Conservation (phyloP, 2,888 invertebrate species). For the Lagria hirta region DNA sequence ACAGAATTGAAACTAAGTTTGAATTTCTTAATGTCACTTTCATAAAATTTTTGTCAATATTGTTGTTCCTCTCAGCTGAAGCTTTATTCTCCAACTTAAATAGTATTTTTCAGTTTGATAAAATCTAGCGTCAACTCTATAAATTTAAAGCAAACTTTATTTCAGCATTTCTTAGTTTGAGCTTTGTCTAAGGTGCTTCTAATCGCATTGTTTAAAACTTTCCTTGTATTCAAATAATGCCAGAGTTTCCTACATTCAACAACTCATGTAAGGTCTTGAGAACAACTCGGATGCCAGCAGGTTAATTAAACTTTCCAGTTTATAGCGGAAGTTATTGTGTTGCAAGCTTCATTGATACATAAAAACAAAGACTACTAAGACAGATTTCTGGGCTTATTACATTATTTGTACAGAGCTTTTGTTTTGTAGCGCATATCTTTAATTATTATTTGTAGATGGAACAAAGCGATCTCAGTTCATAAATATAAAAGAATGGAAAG, state of each 20-base stretch:
- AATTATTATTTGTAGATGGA: too few relatives aligned
- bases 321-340: conserved; percentile 15
- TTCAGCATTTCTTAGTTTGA: conserved; percentile 16
- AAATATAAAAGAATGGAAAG: too few relatives aligned
- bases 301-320: conserved; percentile 27
- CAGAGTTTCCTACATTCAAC: conserved; percentile 25
- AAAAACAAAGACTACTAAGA: too few relatives aligned
- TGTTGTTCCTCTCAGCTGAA: not conserved
- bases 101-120: conserved; percentile 13
- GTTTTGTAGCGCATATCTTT: conserved; percentile 10
- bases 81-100: conserved; percentile 7
- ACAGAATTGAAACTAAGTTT: conserved; percentile 1
- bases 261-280: conserved; percentile 25
- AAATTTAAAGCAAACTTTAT: conserved; percentile 15
- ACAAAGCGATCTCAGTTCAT: too few relatives aligned
- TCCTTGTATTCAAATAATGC: conserved; percentile 27
- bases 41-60: conserved; percentile 4
- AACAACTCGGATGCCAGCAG: conserved; percentile 20
- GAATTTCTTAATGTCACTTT: conserved; percentile 9
- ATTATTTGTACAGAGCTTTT: conserved; percentile 7
- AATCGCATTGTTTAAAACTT: conserved; percentile 27
- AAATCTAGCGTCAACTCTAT: conserved; percentile 1
- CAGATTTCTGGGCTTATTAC: conserved; percentile 2
- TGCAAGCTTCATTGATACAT: conserved; percentile 2
- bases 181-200: conserved; percentile 22